Evolutionary conservation across 2,888 invertebrate genomes (phyloP).

Genomic region (Petrolisthes manimaculis): DNA sequence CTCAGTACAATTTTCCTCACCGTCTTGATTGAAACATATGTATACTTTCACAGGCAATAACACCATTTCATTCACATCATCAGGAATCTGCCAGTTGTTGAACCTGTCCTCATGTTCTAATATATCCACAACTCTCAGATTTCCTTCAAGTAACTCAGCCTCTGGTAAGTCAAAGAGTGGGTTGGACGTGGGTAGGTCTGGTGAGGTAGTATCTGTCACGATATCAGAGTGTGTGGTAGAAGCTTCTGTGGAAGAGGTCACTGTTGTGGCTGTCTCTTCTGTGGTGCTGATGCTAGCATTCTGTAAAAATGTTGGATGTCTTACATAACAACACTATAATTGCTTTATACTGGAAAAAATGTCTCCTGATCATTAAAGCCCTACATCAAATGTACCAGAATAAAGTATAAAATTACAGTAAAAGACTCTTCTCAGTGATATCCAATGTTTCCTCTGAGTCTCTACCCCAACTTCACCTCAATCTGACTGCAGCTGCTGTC

Average conservation of each 20-base stretch:
- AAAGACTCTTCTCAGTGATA: too few relatives aligned
- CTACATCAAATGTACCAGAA: too few relatives aligned
- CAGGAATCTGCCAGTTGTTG: neutral
- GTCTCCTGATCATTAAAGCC: too few relatives aligned
- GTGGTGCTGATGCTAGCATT: neutral
- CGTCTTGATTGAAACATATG: conserved; percentile 11
- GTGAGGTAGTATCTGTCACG: neutral
- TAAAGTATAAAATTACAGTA: too few relatives aligned
- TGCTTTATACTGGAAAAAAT: too few relatives aligned
- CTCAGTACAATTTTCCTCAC: conserved; percentile 28
- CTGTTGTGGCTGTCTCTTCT: neutral
- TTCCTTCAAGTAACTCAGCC: neutral
- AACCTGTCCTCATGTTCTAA: neutral
- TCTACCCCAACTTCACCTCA: too few relatives aligned
- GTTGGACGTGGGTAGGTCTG: neutral
- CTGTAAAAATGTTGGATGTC: too few relatives aligned
- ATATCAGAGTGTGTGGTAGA: neutral
- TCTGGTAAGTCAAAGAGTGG: neutral
- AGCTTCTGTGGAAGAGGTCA: neutral
- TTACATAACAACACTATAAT: too few relatives aligned
- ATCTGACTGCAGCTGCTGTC: too few relatives aligned
- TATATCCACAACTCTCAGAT: neutral
- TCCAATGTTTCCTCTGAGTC: too few relatives aligned
- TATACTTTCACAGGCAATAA: conserved; percentile 17
- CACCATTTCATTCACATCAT: neutral